Evolutionary conservation across 2,888 invertebrate genomes (phyloP), one percentile per base, ranked within the genome.

Genomic region (Lasius platythorax): DNA sequence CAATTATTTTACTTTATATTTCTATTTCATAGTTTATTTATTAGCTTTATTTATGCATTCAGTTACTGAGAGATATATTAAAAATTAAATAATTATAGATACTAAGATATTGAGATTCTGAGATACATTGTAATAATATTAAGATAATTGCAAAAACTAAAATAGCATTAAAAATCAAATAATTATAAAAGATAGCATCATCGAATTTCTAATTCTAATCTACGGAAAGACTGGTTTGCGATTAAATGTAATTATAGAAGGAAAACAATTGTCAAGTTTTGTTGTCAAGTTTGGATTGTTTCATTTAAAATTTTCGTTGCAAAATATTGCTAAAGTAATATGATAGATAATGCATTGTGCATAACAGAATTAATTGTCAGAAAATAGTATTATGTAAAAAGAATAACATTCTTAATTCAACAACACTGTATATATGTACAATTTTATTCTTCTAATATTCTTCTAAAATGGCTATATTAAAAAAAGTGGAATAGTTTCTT

Each of bases 51-150:
- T 73, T 37, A 53, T 12, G 3, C 46, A 46, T 15, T 12, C 12
- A 23, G 23, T 23, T 3, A 6, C 30, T 72, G 23, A 56, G 8
- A 72, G 9, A 33, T 5, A 18, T 2, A 28, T 23, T 72, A 8
- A 70, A 70, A 53, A 53, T 30, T 33, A n/a, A 72, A 56, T 37
- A 37, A 72, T 70, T 70, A 11, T 30, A n/a, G 12, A n/a, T 23
- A 9, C 12, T 23, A 33, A 15, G 8, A 23, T 53, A 53, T 40
- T 23, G 23, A 23, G 23, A 23, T 23, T 23, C 37, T 4, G 37
- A 33, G 4, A 37, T 37, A 50, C 12, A 33, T 70, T 33, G 50
- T 12, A 50, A 70, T 33, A 6, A 53, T 50, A 50, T 68, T 50
- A 1, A 15, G 33, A 33, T 33, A 33, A 28, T 6, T 50, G 33